Evolutionary conservation across 2,113 vertebrate genomes (phyloP).

Genomic region (Vulpes lagopus): DNA sequence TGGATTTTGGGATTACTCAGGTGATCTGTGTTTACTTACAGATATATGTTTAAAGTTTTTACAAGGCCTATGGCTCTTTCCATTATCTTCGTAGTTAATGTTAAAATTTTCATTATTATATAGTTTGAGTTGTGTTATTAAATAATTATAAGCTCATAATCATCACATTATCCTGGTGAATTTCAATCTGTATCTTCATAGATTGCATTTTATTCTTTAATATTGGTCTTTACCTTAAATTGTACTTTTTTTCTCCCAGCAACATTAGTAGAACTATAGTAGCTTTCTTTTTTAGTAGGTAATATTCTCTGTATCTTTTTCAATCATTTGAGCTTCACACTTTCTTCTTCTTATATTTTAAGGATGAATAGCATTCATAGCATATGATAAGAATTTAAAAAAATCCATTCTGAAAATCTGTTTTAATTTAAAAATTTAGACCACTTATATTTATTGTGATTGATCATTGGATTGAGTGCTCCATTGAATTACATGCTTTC

Average conservation of each 20-base stretch:
- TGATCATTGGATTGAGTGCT: background rate
- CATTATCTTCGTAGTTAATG: background rate
- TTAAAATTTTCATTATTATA: background rate
- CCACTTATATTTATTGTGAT: background rate
- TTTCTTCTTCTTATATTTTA: slow-evolving; percentile 24
- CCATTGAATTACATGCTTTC: background rate
- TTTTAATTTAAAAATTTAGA: background rate
- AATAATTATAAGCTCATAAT: background rate
- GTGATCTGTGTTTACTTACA: background rate
- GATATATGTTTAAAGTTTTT: background rate
- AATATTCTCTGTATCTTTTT: background rate
- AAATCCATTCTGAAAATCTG: background rate
- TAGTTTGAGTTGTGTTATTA: slow-evolving; percentile 1
- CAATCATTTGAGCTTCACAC: background rate
- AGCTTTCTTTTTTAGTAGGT: background rate
- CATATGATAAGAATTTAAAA: background rate
- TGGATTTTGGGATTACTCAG: background rate
- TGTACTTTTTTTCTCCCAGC: background rate
- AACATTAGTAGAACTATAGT: background rate
- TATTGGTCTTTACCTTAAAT: background rate
- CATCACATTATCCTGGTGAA: background rate
- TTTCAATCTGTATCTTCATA: background rate
- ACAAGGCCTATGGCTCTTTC: background rate
- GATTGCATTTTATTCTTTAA: background rate
- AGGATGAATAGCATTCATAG: background rate